Base-by-base conservation (phyloP, 2,797 vertebrate species). In the Sebastes aleutianus region DNA sequence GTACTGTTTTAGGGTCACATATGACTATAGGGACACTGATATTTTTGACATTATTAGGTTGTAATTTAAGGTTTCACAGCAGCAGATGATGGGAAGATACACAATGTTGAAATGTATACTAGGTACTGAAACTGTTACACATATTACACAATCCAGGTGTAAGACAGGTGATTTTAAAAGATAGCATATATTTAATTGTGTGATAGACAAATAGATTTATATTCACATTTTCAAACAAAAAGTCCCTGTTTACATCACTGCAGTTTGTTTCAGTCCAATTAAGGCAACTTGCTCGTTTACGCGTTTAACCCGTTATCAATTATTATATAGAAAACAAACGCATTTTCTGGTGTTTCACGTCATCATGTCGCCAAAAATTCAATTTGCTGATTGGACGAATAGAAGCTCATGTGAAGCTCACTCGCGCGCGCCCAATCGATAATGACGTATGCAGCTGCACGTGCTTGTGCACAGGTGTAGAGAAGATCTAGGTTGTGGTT, bases 401-500 rank as follows among this genome's bases (percentile, higher is more conserved):
- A 18, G 6, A 5, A 7, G 1, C 11, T 68, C 14, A 6, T 54
- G 57, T 20, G 20, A 36, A 59, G 63, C 20, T 20, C 18, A 61
- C 58, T 59, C 8, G 12, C n/a, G 22, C 24, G 3, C 27, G 34
- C 31, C 3, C 62, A n/a, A 39, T 18, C 65, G 11, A 27, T 59
- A 70, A 68, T 29, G 68, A 86, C 26, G 56, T 9, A 3, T 64
- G 36, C 76, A 71, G 74, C 75, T 87, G 83, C 81, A 34, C 73
- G 67, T 77, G 79, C 78, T 50, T 74, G 69, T 69, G 83, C 80
- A 83, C 88, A 86, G 79, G 84, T 90, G 88, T 68, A 76, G 63
- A 22, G 54, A 59, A 72, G 57, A 18, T 36, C 27, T 43, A 56
- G 16, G 66, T 26, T 13, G 68, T 24, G 74, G 73, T 90, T 89